phyloP scores from a whole-genome alignment of 2,113 vertebrate species.

The Chrysemys picta region DNA sequence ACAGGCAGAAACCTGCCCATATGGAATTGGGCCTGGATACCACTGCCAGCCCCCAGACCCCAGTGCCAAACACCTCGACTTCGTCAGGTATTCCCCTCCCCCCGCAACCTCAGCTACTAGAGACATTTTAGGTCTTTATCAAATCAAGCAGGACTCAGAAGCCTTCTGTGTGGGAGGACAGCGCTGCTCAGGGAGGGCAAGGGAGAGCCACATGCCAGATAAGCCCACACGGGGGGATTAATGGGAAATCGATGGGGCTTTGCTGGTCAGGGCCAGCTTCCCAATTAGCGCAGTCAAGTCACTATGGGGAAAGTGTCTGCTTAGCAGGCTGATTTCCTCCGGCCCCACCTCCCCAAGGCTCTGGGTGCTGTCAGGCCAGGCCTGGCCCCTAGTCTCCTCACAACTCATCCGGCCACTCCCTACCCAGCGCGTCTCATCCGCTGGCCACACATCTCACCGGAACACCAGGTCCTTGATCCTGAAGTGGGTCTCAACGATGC shows the following conservation, averaged over 20 bases:
- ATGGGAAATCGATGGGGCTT: not conserved
- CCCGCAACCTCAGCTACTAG: not conserved
- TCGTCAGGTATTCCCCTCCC: not conserved
- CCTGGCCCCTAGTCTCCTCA: not conserved
- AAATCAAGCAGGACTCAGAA: not conserved
- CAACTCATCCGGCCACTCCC: not conserved
- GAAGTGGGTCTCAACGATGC: not conserved
- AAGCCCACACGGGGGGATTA: not conserved
- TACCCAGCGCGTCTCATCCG: not conserved
- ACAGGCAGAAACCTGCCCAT: not conserved
- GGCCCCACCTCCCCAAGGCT: too few relatives aligned
- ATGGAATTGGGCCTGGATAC: not conserved
- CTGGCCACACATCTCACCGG: not conserved
- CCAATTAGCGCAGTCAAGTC: not conserved
- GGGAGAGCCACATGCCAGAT: not conserved
- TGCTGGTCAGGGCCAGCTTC: not conserved
- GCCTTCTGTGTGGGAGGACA: not conserved
- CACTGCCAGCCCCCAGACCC: not conserved
- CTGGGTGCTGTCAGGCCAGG: not conserved
- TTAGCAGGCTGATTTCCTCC: too few relatives aligned
- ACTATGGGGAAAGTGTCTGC: not conserved
- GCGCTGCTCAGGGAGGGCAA: too few relatives aligned
- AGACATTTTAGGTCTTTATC: not conserved
- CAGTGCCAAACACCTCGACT: not conserved
- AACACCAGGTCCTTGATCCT: not conserved